Percentiles rank a stretch among this genome's conserved stretches.
These are phyloP conservation scores for Drosophila trapezifrons DNA, from an alignment of 1,140 invertebrate species.

Conservation along the genomic window DNA sequence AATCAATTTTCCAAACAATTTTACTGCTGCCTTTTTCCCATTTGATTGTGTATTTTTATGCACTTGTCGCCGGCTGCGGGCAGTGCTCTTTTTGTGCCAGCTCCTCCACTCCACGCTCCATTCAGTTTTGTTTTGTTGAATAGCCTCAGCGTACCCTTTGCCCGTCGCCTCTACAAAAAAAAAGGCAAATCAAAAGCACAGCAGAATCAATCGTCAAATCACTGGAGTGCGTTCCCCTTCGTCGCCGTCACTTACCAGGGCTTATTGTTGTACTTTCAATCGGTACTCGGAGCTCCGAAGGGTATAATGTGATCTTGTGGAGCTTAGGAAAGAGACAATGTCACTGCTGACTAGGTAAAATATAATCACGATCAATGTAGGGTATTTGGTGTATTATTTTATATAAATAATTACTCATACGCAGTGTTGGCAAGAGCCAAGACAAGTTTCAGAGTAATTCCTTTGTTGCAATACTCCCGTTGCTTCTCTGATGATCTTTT, in stretches of 20 bases:
- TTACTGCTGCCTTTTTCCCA: slow-evolving; percentile 61
- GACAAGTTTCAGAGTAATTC: not conserved
- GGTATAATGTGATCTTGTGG: slow-evolving; percentile 4
- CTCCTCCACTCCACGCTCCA: slow-evolving; percentile 21
- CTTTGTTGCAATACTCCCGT: not conserved
- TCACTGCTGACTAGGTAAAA: not conserved
- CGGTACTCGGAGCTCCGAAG: slow-evolving; percentile 7
- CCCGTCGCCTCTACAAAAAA: not conserved
- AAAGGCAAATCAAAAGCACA: slow-evolving; percentile 63
- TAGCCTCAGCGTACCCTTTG: slow-evolving; percentile 10
- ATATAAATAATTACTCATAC: not conserved
- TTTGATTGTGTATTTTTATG: slow-evolving; percentile 75
- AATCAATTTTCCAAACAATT: slow-evolving; percentile 83
- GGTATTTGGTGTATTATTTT: too few relatives aligned
- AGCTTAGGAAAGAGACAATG: too few relatives aligned
- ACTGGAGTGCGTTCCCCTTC: slow-evolving; percentile 72
- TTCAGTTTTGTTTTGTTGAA: slow-evolving; percentile 33
- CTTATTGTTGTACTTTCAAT: slow-evolving; percentile 36
- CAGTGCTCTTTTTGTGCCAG: slow-evolving; percentile 66
- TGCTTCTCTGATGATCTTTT: not conserved
- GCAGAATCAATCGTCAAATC: slow-evolving; percentile 81
- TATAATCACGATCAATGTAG: too few relatives aligned
- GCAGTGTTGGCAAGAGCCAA: not conserved
- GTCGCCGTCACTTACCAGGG: slow-evolving; percentile 44
- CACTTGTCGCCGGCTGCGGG: slow-evolving; percentile 81